Evolutionary conservation across 2,113 vertebrate genomes (phyloP).

Genomic region (Argyrosomus japonicus): DNA sequence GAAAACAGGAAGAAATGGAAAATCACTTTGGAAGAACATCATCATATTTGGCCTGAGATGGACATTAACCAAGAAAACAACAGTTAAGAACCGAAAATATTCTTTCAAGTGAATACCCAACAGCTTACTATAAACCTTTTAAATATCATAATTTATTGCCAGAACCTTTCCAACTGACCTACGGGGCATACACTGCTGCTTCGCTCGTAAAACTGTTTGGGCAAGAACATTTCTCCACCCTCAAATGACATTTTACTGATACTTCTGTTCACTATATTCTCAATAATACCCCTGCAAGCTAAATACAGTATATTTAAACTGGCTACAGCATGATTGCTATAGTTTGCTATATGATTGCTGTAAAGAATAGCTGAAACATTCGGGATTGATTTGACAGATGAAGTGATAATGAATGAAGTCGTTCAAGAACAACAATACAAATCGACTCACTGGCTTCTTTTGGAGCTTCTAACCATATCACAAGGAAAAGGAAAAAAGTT

Average conservation of each 20-base stretch:
- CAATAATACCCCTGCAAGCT: background rate
- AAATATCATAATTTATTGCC: background rate
- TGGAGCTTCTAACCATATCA: background rate
- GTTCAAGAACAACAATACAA: background rate
- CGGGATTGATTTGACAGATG: background rate
- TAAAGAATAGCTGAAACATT: background rate
- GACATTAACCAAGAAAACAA: background rate
- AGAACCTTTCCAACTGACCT: background rate
- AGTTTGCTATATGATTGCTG: background rate
- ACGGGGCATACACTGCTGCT: background rate
- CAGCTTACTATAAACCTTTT: background rate
- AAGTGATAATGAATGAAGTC: background rate
- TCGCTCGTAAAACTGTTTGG: no score
- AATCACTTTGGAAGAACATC: conserved; percentile 23
- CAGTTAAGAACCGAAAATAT: background rate
- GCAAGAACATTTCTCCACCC: background rate
- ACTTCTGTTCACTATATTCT: background rate
- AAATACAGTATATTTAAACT: background rate
- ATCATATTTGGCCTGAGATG: conserved; percentile 1
- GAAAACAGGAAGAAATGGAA: conserved; percentile 28
- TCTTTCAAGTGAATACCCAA: conserved; percentile 25
- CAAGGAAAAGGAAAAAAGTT: background rate
- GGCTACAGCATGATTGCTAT: background rate
- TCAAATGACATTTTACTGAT: background rate
- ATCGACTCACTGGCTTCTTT: background rate